Percentiles rank a stretch among this genome's conserved stretches.
These are phyloP conservation scores for Hippocampus mohnikei DNA, from an alignment of 2,113 vertebrate genomes.

Conservation along the genomic window DNA sequence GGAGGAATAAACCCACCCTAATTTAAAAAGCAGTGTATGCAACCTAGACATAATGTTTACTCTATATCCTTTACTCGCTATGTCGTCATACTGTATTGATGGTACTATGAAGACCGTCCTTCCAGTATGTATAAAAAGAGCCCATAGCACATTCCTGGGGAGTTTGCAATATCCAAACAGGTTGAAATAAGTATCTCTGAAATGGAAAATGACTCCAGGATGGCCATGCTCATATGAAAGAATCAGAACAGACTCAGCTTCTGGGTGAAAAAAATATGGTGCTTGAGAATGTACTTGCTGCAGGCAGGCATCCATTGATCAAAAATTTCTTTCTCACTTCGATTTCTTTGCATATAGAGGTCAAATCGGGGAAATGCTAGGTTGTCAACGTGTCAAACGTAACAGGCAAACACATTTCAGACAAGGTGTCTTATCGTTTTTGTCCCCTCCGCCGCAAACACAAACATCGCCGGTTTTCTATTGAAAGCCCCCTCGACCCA, in stretches of 20 bases:
- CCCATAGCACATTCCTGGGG: too few species aligned
- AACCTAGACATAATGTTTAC: too few species aligned
- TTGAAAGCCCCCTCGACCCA: not conserved
- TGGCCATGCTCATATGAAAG: not conserved
- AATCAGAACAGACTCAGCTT: not conserved
- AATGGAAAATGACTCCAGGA: not conserved
- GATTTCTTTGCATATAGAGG: not conserved
- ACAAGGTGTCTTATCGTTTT: not conserved
- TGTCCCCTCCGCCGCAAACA: not conserved
- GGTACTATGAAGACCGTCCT: too few species aligned
- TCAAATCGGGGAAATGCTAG: not conserved
- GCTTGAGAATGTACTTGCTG: not conserved
- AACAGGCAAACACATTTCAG: not conserved
- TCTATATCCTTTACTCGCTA: too few species aligned
- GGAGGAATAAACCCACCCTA: too few species aligned
- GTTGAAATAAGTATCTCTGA: not conserved
- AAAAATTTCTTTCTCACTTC: not conserved
- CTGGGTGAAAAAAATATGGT: not conserved
- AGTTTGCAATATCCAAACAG: not conserved
- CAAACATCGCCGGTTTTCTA: not conserved
- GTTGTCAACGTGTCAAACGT: not conserved
- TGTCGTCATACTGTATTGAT: too few species aligned
- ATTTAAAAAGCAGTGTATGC: too few species aligned
- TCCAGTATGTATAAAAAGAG: not conserved
- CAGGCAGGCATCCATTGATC: not conserved